Evolutionary conservation across 2,797 vertebrate genomes (phyloP), one percentile per base, ranked within the genome.

Genomic region (Ptychobarbus kaznakovi): DNA sequence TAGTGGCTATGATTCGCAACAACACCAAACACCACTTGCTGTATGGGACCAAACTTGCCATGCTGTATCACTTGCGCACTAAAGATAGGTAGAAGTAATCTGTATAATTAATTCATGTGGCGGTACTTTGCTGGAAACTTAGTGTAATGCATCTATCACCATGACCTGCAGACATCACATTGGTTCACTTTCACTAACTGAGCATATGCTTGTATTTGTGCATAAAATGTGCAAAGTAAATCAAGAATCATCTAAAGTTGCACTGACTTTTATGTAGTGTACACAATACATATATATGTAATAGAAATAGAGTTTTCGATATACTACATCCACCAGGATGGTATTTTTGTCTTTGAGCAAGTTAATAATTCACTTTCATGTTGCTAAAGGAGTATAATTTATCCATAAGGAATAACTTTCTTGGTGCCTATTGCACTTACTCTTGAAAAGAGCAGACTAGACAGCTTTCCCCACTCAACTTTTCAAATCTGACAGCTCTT

Each of bases 391-490:
- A 18, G 8, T 20, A 38, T 68, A 10, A 68, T 68, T 38, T 38
- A 68, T 68, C 32, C 6, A 66, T 20, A 38, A 38, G 65, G 8
- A 38, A 38, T 38, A 10, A 38, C 32, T 68, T 38, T 38, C 65
- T 38, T 68, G 65, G 32, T 6, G 18, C 65, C 35, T 35, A 10
- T 20, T 35, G 65, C 35, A 68, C 65, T 35, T 35, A 68, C 65
- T 18, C 65, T 68, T 68, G 65, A 68, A 68, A 68, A 68, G 65
- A 68, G 65, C 65, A 68, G 32, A 68, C 32, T 38, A 38, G 65
- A 68, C 65, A 68, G 65, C 65, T 38, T 38, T 6, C 9, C 18
- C 65, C 3, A 1, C 16, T 68, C 32, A 51, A 18, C 49, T 51
- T 51, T 51, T 51, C 49, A 51, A 51, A 51, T 51, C 49, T 6